phyloP scores from a whole-genome alignment of 2,797 vertebrate genomes.

The Pangasius mekongensis region DNA sequence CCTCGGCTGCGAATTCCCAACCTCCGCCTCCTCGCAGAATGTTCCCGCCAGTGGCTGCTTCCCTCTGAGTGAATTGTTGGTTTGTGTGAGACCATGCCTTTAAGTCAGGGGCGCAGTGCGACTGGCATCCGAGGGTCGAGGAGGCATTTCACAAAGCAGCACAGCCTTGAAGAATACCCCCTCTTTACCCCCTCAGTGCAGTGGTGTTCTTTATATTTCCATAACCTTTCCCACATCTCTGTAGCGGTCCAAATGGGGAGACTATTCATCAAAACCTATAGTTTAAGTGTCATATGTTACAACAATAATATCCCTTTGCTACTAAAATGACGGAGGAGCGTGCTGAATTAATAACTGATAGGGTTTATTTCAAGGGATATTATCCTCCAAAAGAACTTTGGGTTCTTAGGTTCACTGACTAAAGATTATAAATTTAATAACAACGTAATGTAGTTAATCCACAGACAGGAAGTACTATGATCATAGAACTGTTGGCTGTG shows the following conservation, averaged over 20 bases:
- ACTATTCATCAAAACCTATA: slow-evolving; percentile 24
- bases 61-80: slow-evolving; percentile 71
- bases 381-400: not conserved
- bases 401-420: not conserved
- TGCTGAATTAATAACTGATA: not conserved
- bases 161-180: slow-evolving; percentile 55
- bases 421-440: not conserved
- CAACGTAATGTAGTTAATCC: not conserved
- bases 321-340: not conserved
- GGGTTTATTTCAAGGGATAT: not conserved
- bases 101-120: slow-evolving; percentile 52
- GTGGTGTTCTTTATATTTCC: slow-evolving; percentile 38
- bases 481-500: not conserved
- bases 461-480: not conserved
- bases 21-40: slow-evolving; percentile 70
- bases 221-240: slow-evolving; percentile 53
- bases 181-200: slow-evolving; percentile 48
- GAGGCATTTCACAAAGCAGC: slow-evolving; percentile 59
- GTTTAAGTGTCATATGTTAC: slow-evolving; percentile 19
- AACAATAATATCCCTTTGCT: not conserved
- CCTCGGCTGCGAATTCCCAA: slow-evolving; percentile 68
- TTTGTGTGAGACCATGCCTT: slow-evolving; percentile 64
- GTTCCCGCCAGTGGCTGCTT: slow-evolving; percentile 68
- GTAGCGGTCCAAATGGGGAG: slow-evolving; percentile 13
- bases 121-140: slow-evolving; percentile 56